Conservation (phyloP, 2,888 invertebrate species). For the Ophion obscuratus region DNA sequence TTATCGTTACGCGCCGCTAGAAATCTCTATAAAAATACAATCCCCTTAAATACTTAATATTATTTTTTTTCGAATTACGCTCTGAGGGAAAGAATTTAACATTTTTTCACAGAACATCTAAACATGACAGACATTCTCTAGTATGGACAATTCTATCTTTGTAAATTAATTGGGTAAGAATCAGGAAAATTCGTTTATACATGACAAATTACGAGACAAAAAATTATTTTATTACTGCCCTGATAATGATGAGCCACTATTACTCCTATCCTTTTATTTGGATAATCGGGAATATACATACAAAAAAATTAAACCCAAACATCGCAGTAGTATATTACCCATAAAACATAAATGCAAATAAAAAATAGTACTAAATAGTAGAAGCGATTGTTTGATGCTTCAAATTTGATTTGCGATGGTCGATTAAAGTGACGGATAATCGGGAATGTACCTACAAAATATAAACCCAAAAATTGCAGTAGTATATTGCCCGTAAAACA, state of each 20-base stretch:
- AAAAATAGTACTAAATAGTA: no score
- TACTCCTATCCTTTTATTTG: no score
- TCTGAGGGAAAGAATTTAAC: neutral
- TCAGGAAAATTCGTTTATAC: neutral
- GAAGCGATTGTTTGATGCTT: neutral
- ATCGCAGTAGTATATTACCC: no score
- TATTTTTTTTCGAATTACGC: neutral
- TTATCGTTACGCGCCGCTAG: neutral
- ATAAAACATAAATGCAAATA: no score
- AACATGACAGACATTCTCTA: neutral
- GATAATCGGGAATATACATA: no score
- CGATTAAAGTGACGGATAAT: neutral
- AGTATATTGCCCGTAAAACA: no score
- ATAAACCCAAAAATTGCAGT: no score
- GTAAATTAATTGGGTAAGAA: neutral
- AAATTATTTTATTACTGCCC: neutral
- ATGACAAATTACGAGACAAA: neutral
- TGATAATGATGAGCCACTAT: neutral
- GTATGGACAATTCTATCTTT: neutral
- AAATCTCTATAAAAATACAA: neutral
- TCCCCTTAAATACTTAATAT: neutral
- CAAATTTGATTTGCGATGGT: neutral
- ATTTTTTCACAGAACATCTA: neutral
- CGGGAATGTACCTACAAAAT: no score
- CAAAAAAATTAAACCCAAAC: no score